Percentiles rank a stretch among this genome's conserved stretches.
Evolutionary conservation across 2,797 vertebrate genomes (phyloP).

Genomic region (Smutsia gigantea): DNA sequence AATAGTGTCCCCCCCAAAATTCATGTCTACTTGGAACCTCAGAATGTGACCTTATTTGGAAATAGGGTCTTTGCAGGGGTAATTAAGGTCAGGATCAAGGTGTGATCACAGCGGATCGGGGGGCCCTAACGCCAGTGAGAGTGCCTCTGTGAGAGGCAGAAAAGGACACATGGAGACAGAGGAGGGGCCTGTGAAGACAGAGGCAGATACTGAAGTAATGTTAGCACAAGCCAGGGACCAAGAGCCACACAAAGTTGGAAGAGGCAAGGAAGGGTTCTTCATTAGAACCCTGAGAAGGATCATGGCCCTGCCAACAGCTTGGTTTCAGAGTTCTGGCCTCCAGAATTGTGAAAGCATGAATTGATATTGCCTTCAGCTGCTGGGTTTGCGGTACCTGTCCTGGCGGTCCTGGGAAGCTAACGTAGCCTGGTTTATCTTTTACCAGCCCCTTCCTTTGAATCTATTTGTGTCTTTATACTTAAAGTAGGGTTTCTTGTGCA

Average conservation of each 20-base stretch:
- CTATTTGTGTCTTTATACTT: conserved; percentile 12
- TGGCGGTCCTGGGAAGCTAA: neutral
- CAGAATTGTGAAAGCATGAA: neutral
- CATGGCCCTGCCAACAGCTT: neutral
- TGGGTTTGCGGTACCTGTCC: neutral
- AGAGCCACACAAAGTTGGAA: neutral
- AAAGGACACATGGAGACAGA: neutral
- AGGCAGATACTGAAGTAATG: neutral
- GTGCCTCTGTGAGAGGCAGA: neutral
- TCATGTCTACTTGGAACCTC: neutral
- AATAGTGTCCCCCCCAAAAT: neutral
- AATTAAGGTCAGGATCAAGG: neutral
- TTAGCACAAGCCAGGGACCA: neutral
- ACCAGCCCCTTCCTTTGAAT: neutral
- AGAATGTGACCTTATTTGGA: neutral
- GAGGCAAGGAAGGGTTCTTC: neutral
- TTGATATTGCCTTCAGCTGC: neutral
- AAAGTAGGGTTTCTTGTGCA: neutral
- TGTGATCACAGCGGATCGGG: neutral
- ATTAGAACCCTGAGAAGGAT: neutral
- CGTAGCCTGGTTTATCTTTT: neutral
- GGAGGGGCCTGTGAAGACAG: neutral
- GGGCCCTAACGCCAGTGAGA: neutral
- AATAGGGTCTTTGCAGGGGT: neutral
- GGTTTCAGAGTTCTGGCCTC: neutral